These are phyloP conservation scores for rabbit (Oryctolagus cuniculus) DNA, from an alignment of 2,113 vertebrate species.

Conservation along the genomic window DNA sequence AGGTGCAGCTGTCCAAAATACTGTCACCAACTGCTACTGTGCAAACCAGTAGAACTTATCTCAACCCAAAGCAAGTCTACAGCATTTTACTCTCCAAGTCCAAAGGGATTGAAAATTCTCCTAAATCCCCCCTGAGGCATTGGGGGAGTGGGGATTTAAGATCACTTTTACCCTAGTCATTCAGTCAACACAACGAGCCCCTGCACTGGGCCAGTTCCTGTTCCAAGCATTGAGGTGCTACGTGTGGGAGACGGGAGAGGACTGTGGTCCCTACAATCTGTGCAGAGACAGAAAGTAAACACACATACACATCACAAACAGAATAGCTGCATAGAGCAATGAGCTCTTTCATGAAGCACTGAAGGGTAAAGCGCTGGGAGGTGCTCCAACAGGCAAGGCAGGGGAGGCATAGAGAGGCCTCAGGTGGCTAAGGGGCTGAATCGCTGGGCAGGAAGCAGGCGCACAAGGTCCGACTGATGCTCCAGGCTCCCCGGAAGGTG, in stretches of 20 bases:
- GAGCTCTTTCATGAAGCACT: neutral
- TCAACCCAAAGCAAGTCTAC: neutral
- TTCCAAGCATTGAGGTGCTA: neutral
- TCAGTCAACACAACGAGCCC: neutral
- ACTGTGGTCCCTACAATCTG: neutral
- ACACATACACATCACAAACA: neutral
- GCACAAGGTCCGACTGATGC: neutral
- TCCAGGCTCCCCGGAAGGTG: fast-evolving
- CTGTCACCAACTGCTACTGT: neutral
- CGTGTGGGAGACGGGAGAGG: neutral
- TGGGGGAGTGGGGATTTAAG: too few relatives aligned
- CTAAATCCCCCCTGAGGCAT: neutral
- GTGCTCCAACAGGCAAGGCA: fast-evolving
- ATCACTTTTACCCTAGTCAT: neutral
- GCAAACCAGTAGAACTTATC: neutral
- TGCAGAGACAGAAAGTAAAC: neutral
- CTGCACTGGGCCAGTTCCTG: neutral
- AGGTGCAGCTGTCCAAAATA: neutral
- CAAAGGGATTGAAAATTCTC: neutral
- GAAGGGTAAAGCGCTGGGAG: neutral
- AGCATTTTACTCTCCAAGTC: neutral
- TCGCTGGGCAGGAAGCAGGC: neutral
- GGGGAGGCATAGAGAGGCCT: fast-evolving
- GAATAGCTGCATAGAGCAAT: neutral
- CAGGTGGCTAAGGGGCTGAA: neutral